Percentiles rank a stretch among this genome's conserved stretches.
These are phyloP conservation scores for Campoletis sonorensis DNA, from an alignment of 1,140 invertebrate species.

Conservation along the genomic window DNA sequence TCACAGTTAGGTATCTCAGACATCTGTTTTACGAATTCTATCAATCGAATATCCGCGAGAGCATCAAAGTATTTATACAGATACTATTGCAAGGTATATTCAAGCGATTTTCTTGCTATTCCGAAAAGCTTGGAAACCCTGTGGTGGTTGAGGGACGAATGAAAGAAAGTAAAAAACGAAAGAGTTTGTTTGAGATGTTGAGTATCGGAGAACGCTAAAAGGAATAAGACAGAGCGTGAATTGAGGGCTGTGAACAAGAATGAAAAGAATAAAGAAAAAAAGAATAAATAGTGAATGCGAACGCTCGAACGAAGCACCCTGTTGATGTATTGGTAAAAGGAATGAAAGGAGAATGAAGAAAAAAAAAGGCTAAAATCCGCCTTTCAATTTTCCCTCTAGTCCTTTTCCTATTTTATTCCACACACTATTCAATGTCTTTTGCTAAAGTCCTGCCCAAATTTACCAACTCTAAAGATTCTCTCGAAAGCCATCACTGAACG, in stretches of 20 bases:
- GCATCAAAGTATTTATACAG: constrained; percentile 22
- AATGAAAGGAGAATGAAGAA: constrained; percentile 14
- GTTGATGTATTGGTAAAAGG: constrained; percentile 13
- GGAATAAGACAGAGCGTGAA: constrained; percentile 21
- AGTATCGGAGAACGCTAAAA: constrained; percentile 33
- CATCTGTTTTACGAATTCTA: not conserved
- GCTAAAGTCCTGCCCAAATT: not conserved
- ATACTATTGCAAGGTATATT: not conserved
- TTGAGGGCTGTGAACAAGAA: not conserved
- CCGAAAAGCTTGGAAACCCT: not conserved
- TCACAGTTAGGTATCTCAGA: not conserved
- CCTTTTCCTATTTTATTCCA: constrained; percentile 59
- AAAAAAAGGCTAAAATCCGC: constrained; percentile 53
- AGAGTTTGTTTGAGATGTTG: constrained; percentile 20
- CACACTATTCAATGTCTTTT: constrained; percentile 5
- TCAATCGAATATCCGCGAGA: constrained; percentile 8
- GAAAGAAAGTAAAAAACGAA: constrained; percentile 1
- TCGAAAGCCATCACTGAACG: not conserved
- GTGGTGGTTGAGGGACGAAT: not conserved
- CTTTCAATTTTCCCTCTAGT: constrained; percentile 61
- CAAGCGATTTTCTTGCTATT: not conserved
- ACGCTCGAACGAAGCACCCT: not conserved
- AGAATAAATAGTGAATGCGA: not conserved
- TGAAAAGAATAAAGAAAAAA: not conserved
- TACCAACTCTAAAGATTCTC: not conserved